Conservation (phyloP, 2,888 invertebrate species). For the Myopa testacea region DNA sequence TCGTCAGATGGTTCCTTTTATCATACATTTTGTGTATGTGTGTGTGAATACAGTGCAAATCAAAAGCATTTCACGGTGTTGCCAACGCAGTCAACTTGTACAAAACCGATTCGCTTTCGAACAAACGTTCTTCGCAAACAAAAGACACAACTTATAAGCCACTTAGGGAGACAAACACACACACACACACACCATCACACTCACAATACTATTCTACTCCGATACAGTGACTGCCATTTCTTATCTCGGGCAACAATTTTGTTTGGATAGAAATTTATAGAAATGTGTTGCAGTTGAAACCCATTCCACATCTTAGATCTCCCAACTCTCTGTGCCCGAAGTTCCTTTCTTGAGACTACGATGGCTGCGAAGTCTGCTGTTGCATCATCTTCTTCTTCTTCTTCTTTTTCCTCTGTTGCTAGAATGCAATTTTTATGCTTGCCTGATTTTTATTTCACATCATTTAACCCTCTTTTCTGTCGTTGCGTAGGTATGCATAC, state of each 20-base stretch:
- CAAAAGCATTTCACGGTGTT: no score
- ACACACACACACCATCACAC: background rate
- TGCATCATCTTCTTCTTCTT: background rate
- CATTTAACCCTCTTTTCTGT: background rate
- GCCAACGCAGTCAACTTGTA: no score
- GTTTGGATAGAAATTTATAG: conserved; percentile 42
- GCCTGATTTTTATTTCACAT: conserved; percentile 16
- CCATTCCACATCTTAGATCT: background rate
- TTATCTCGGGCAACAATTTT: conserved; percentile 40
- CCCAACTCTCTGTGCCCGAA: background rate
- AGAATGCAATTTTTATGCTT: conserved; percentile 23
- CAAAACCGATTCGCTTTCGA: no score
- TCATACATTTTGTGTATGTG: no score
- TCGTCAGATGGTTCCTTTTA: no score
- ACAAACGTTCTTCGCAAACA: no score
- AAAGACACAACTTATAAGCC: no score
- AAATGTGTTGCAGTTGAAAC: conserved; percentile 36
- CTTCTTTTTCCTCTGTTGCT: background rate
- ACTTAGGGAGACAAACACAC: background rate
- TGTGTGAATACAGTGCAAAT: no score
- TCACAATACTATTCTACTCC: background rate
- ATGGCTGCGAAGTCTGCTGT: background rate
- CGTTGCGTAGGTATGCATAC: conserved; percentile 10
- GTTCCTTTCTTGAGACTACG: background rate
- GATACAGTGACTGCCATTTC: conserved; percentile 32